These are phyloP conservation scores for Pteruthius melanotis DNA, from an alignment of 2,113 vertebrate species.

Conservation along the genomic window DNA sequence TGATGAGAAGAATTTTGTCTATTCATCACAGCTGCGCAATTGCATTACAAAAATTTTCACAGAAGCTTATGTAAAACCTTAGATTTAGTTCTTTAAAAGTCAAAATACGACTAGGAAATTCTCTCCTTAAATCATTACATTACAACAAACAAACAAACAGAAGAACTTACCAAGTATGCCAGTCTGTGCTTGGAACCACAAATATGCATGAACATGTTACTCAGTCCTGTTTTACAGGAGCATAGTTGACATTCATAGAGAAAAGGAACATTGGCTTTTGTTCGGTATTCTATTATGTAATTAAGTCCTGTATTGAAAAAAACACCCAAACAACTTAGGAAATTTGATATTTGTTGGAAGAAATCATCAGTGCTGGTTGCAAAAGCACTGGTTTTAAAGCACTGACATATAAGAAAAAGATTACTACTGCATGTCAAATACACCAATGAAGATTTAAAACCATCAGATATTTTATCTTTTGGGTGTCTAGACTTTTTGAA, in stretches of 20 bases:
- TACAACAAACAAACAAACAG: neutral
- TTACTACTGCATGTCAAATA: neutral
- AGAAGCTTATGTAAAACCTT: neutral
- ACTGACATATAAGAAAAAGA: neutral
- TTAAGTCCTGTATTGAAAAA: constrained; percentile 32
- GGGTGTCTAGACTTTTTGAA: neutral
- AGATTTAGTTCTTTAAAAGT: neutral
- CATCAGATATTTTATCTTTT: neutral
- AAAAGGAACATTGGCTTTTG: constrained; percentile 1
- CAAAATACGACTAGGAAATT: neutral
- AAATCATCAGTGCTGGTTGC: neutral
- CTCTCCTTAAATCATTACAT: neutral
- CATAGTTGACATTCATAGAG: constrained; percentile 63
- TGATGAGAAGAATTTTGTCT: neutral
- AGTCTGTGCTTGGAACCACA: constrained; percentile 55
- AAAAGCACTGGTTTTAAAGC: neutral
- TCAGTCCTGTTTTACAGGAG: constrained; percentile 20
- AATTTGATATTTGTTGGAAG: neutral
- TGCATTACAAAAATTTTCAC: neutral
- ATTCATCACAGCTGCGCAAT: neutral
- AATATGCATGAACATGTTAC: constrained; percentile 66
- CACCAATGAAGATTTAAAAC: neutral
- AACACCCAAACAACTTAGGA: neutral
- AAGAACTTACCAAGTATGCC: constrained; percentile 55
- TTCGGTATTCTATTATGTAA: constrained; percentile 57